A percentile compares a stretch with the other conserved stretches of the same genome.
Conservation (phyloP, 2,113 vertebrate species). For the Heliornis fulica region DNA sequence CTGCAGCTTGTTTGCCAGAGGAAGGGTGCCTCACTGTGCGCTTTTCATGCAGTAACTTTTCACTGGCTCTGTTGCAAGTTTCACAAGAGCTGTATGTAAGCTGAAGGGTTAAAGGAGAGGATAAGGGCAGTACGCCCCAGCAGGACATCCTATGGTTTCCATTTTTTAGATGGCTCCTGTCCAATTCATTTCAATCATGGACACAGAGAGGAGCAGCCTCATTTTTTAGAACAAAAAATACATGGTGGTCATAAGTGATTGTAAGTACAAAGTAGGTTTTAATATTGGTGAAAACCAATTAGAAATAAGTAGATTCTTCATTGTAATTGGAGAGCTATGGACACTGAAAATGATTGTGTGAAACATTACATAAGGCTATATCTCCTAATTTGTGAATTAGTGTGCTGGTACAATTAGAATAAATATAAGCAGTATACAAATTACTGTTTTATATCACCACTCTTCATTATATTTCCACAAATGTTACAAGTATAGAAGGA, state of each 20-base stretch:
- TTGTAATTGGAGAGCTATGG: background rate
- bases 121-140: fast-evolving
- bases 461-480: background rate
- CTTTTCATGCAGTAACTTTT: background rate
- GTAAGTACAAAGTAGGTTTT: background rate
- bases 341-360: background rate
- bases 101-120: background rate
- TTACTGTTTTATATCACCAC: background rate
- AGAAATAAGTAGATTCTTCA: background rate
- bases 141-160: background rate
- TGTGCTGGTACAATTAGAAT: background rate
- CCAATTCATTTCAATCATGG: background rate
- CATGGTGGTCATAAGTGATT: background rate
- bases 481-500: background rate
- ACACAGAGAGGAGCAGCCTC: background rate
- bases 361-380: background rate
- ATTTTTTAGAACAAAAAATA: background rate
- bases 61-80: background rate
- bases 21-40: background rate
- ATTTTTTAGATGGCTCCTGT: background rate
- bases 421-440: background rate
- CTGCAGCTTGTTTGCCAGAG: background rate
- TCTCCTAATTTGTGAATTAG: background rate
- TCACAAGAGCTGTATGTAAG: background rate
- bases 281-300: background rate